Evolutionary conservation across 2,113 vertebrate species (phyloP).

Genomic region (Myiagra hebetior): DNA sequence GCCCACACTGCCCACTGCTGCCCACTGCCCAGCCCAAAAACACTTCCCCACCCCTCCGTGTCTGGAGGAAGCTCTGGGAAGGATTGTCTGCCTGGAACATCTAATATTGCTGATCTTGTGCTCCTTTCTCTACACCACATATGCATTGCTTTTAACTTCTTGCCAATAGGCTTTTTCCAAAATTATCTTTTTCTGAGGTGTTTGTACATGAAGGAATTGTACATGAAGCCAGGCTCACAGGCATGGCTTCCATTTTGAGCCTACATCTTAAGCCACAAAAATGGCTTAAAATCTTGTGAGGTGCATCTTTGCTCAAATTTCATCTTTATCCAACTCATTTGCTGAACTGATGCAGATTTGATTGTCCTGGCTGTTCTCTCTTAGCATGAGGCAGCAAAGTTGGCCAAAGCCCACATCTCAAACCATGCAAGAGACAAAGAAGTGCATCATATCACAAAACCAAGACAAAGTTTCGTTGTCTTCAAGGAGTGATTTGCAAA

Average conservation of each 20-base stretch:
- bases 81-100: background rate
- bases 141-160: background rate
- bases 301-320: background rate
- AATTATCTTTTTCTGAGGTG: background rate
- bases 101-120: background rate
- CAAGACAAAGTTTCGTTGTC: background rate
- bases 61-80: background rate
- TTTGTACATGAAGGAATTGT: background rate
- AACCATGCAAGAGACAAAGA: background rate
- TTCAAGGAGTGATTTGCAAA: background rate
- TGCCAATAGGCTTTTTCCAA: background rate
- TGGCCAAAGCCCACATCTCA: background rate
- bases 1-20: too few species aligned
- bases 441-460: background rate
- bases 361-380: background rate
- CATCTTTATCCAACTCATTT: background rate
- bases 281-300: background rate
- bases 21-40: background rate
- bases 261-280: background rate
- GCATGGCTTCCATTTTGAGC: background rate
- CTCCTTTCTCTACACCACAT: background rate
- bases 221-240: background rate
- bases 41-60: accelerated
- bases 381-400: background rate
- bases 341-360: background rate